Evolutionary conservation across 2,113 vertebrate genomes (phyloP), one percentile per base, ranked within the genome.

Genomic region (Planiliza haematocheilus): DNA sequence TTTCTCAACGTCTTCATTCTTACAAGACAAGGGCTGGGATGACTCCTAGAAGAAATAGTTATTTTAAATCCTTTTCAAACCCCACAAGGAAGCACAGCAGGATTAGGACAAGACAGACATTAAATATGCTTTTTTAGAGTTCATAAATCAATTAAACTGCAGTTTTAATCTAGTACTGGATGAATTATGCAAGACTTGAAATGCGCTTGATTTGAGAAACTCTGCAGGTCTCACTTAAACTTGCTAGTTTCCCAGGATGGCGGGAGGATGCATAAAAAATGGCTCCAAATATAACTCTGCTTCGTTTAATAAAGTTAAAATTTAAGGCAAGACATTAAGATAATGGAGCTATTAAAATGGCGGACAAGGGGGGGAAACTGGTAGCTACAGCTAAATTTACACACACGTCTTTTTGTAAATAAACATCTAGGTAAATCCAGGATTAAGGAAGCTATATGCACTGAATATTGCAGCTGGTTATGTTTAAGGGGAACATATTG

Each of bases 1-100:
- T 69, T 76, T 87, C 24, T 79, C 77, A 41, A 72, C 68, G 11
- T 93, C 94, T 16, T 97, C 94, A 64, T 94, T 93, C 77, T 91
- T 90, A 73, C 74, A 88, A 52, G 88, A 84, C 20, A 81, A 43
- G 42, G 90, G 64, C 74, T 92, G 86, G 43, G 88, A 65, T 1
- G 86, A 70, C 1, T 88, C 90, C 95, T 95, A 17, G 6, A 82
- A 49, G 39, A 9, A 30, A 63, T n/a, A n/a, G n/a, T n/a, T n/a
- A n/a, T n/a, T n/a, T n/a, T n/a, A n/a, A n/a, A n/a, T n/a, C n/a
- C n/a, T n/a, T n/a, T n/a, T n/a, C n/a, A n/a, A n/a, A n/a, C 5
- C 24, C 24, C 24, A 30, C 5, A 5, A 30, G 24, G 24, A 30
- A 30, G 24, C 5, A 5, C 24, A 30, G 24, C 24, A 30, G 5